A percentile compares a stretch with the other conserved stretches of the same genome.
phyloP scores from a whole-genome alignment of 2,113 vertebrate species.

The Cichladusa arquata region DNA sequence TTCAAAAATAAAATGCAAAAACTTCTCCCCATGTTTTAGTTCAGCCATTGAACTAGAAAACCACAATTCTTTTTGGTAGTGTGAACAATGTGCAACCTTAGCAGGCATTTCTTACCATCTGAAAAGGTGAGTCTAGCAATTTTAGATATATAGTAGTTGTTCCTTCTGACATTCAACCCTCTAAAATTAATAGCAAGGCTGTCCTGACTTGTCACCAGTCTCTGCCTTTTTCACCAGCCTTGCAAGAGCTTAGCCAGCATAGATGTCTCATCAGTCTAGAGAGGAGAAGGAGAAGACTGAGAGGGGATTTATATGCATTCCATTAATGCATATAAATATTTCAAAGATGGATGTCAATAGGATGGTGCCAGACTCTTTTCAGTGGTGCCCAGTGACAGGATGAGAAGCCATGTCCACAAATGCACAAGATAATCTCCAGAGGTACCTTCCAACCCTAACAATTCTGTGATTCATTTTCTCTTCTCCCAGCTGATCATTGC shows the following conservation, averaged over 20 bases:
- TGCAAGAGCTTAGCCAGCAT: fast-evolving
- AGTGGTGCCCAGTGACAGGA: not conserved
- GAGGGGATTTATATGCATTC: no score
- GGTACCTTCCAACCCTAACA: not conserved
- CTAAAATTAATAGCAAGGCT: not conserved
- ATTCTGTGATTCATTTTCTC: not conserved
- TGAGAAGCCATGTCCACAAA: not conserved
- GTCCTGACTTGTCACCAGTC: not conserved
- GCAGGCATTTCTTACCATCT: not conserved
- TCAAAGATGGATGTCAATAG: not conserved
- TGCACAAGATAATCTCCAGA: not conserved
- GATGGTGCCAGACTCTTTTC: not conserved
- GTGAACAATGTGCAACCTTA: not conserved
- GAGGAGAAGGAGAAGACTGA: not conserved
- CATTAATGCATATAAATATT: not conserved
- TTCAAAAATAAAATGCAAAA: not conserved
- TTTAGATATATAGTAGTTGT: not conserved
- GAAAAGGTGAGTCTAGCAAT: not conserved
- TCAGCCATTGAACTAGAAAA: not conserved
- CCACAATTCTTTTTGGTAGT: not conserved
- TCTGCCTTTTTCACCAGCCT: not conserved
- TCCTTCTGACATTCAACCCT: not conserved
- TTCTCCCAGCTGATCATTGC: fast-evolving
- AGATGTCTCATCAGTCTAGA: not conserved
- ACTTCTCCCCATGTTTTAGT: not conserved